phyloP scores from a whole-genome alignment of 2,797 vertebrate genomes.

The Bufotes viridis region DNA sequence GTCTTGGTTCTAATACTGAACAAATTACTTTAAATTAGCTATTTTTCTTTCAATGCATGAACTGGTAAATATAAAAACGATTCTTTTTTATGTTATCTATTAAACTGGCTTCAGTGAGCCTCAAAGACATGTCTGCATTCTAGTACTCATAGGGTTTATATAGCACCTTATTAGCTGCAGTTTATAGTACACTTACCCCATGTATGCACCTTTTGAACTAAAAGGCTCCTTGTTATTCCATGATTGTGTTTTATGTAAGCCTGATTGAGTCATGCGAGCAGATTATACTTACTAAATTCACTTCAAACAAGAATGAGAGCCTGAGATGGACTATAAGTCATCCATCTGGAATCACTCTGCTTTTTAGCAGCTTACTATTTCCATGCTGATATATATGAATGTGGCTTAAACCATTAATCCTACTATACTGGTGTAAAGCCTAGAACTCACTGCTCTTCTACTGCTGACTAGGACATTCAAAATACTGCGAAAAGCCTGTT shows the following conservation, averaged over 20 bases:
- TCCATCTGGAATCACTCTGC: conserved; percentile 39
- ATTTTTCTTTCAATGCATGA: too few species aligned
- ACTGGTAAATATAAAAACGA: too few species aligned
- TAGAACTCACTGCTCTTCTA: background rate
- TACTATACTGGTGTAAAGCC: conserved; percentile 17
- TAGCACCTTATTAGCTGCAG: background rate
- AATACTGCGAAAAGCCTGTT: background rate
- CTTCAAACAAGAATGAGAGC: conserved; percentile 47
- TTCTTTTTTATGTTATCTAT: too few species aligned
- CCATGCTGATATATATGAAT: conserved; percentile 25
- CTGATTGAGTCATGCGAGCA: conserved; percentile 40
- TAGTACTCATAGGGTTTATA: too few species aligned
- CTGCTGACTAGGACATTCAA: conserved; percentile 18
- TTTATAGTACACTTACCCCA: background rate
- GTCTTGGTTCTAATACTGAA: too few species aligned
- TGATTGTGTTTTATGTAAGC: conserved; percentile 12
- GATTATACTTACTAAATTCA: conserved; percentile 37
- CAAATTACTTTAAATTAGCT: too few species aligned
- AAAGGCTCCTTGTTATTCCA: conserved; percentile 6
- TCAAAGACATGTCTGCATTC: too few species aligned
- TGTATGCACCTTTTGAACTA: background rate
- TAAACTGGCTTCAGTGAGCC: too few species aligned
- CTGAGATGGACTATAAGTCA: conserved; percentile 49
- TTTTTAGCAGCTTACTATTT: conserved; percentile 40
- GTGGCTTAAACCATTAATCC: conserved; percentile 52